Conservation (phyloP, 2,113 vertebrate genomes). For the Pithys albifrons region DNA sequence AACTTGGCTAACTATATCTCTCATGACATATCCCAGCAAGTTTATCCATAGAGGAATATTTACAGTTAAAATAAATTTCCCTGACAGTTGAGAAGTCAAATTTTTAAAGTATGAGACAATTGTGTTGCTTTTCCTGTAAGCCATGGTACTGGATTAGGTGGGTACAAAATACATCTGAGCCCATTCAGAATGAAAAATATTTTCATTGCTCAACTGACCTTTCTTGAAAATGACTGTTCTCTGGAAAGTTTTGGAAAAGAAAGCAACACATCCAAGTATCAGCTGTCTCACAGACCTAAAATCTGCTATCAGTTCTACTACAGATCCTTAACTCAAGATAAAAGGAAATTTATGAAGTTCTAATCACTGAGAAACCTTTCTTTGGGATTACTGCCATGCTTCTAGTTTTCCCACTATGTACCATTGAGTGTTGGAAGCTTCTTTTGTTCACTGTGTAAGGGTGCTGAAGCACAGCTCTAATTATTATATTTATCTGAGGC, state of each 20-base stretch:
- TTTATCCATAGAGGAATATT: background rate
- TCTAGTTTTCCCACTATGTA: background rate
- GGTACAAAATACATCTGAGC: background rate
- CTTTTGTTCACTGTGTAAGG: background rate
- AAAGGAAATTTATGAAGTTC: background rate
- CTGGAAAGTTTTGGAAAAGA: background rate
- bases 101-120: conserved; percentile 4
- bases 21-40: background rate
- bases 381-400: background rate
- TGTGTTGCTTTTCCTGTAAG: background rate
- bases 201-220: background rate
- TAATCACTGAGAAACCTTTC: background rate
- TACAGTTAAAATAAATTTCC: background rate
- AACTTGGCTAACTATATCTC: background rate
- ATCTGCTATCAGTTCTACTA: background rate
- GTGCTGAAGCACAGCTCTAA: background rate
- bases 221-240: background rate
- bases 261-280: background rate
- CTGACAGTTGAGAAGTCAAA: background rate
- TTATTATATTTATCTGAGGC: background rate
- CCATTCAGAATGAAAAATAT: background rate
- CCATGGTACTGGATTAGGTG: background rate
- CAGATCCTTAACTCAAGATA: background rate
- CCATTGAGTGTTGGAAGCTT: background rate
- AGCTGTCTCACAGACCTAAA: background rate